Conservation (phyloP, 2,888 invertebrate species). For the Prosapia bicincta region DNA sequence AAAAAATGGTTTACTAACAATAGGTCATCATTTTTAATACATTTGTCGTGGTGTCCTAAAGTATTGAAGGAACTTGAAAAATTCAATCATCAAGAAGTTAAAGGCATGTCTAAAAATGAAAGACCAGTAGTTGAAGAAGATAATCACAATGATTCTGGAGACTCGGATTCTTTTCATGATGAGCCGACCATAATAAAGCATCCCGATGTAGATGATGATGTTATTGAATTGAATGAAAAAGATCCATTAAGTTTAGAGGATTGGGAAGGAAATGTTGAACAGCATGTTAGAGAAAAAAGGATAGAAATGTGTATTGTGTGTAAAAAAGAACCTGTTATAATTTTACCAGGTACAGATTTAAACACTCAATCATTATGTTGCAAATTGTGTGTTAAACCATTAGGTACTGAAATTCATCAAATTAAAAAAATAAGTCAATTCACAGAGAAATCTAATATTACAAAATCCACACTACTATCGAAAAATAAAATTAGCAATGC, state of each 20-base stretch:
- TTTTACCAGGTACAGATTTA: conserved; percentile 15
- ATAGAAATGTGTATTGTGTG: conserved; percentile 24
- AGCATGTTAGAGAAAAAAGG: conserved; percentile 24
- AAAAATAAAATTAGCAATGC: not conserved
- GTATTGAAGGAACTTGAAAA: not conserved
- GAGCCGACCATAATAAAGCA: conserved; percentile 12
- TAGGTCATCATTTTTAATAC: not conserved
- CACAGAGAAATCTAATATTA: not conserved
- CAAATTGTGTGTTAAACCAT: conserved; percentile 21
- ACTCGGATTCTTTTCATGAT: not conserved
- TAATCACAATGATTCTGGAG: not conserved
- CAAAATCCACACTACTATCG: not conserved
- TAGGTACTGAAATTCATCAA: not conserved
- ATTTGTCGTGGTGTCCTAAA: not conserved
- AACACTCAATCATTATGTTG: conserved; percentile 23
- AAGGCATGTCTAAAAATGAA: too few species aligned
- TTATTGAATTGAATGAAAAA: conserved; percentile 12
- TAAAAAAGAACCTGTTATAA: conserved; percentile 20
- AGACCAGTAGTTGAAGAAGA: not conserved
- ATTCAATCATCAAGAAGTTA: not conserved
- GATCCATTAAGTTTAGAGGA: conserved; percentile 31
- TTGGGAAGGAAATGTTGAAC: conserved; percentile 22
- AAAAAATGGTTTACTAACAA: conserved; percentile 12
- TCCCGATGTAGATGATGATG: not conserved
- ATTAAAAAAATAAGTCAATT: not conserved